Conservation (phyloP, 2,888 invertebrate species). For the Colletes collaris region DNA sequence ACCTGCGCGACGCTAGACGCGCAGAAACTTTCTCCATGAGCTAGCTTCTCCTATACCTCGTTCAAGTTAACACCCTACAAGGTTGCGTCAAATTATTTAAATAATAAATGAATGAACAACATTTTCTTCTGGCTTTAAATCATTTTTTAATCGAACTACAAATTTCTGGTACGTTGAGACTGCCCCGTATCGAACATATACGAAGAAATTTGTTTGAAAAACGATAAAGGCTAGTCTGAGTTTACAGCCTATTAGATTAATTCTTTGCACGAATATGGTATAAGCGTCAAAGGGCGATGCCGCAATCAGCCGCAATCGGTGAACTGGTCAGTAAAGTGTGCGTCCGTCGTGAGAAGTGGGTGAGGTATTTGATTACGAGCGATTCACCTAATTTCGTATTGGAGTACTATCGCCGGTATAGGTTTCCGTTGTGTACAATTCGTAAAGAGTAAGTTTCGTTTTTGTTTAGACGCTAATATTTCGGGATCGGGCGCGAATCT, state of each 20-base stretch:
- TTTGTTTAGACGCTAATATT: neutral
- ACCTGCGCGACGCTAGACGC: slow-evolving; percentile 67
- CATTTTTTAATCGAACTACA: neutral
- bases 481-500: slow-evolving; percentile 2
- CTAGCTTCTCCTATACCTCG: slow-evolving; percentile 41
- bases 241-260: neutral
- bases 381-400: slow-evolving; percentile 36
- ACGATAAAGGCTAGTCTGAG: too few relatives aligned
- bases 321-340: slow-evolving; percentile 72
- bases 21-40: slow-evolving; percentile 62
- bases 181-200: accelerated
- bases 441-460: slow-evolving; percentile 36
- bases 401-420: neutral
- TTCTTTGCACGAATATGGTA: slow-evolving; percentile 66
- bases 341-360: slow-evolving; percentile 73
- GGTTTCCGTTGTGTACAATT: neutral
- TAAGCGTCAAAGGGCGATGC: slow-evolving; percentile 79
- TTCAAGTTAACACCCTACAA: slow-evolving; percentile 54
- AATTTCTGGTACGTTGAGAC: neutral
- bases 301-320: slow-evolving; percentile 72
- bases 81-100: slow-evolving; percentile 19
- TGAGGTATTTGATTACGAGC: slow-evolving; percentile 65
- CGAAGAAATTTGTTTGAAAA: neutral
- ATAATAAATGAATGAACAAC: slow-evolving; percentile 26
- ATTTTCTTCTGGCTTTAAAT: neutral